These are phyloP conservation scores for Myanophis thanlyinensis DNA, from an alignment of 2,113 vertebrate genomes.

Conservation along the genomic window DNA sequence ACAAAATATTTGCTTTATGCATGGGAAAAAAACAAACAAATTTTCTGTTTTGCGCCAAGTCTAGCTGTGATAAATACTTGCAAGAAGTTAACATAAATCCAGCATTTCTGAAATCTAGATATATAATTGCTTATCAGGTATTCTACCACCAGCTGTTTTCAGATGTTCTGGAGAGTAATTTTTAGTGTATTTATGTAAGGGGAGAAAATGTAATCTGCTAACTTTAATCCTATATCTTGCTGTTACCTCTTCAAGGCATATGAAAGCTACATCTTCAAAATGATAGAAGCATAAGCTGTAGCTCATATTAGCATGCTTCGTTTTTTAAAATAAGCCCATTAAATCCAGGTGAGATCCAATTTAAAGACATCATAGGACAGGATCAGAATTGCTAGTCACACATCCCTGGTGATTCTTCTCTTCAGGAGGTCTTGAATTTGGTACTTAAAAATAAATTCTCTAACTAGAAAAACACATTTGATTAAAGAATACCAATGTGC, in stretches of 20 bases:
- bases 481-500: constrained; percentile 21
- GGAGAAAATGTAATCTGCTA: constrained; percentile 14
- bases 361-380: neutral
- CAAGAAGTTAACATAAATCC: neutral
- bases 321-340: constrained; percentile 20
- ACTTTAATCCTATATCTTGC: neutral
- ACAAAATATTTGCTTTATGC: neutral
- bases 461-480: constrained; percentile 16
- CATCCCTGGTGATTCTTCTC: neutral
- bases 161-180: neutral
- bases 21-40: fast-evolving
- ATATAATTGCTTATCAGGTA: constrained; percentile 9
- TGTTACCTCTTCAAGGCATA: neutral
- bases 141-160: neutral
- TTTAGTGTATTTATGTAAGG: neutral
- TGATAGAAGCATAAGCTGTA: neutral
- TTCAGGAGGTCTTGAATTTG: neutral
- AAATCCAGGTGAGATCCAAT: constrained; percentile 14
- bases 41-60: neutral
- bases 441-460: constrained; percentile 13
- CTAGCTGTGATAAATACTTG: neutral
- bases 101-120: neutral
- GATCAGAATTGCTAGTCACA: constrained; percentile 23
- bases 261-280: neutral
- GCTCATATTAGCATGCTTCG: neutral